A percentile compares a stretch with the other conserved stretches of the same genome.
Conservation (phyloP, 64 coral and sea anemone genomes). For the Actinia equina region DNA sequence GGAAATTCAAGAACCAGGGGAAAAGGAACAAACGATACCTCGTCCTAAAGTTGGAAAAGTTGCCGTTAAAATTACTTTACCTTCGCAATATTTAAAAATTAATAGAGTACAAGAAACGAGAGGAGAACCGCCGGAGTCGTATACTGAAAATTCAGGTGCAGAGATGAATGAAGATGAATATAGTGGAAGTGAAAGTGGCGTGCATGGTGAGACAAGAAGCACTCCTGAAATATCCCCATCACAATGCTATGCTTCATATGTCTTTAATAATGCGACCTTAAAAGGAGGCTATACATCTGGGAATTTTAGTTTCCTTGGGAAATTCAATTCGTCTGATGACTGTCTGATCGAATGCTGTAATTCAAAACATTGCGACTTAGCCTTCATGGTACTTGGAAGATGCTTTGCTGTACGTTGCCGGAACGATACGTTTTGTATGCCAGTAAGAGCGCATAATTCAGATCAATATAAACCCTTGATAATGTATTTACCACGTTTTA, state of each 20-base stretch:
- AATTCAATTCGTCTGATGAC: slow-evolving; percentile 20
- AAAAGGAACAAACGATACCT: not conserved
- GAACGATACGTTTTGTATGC: slow-evolving; percentile 20
- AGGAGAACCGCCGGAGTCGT: not conserved
- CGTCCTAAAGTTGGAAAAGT: not conserved
- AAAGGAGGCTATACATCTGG: slow-evolving; percentile 36
- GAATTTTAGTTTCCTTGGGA: slow-evolving; percentile 38
- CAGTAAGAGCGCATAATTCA: slow-evolving; percentile 7
- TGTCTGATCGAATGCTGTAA: slow-evolving; percentile 45
- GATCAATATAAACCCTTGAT: not conserved
- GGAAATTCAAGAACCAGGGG: not conserved
- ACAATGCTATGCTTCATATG: not conserved
- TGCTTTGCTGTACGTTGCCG: slow-evolving; percentile 50
- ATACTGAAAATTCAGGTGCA: not conserved
- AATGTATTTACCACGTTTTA: not conserved
- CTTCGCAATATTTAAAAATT: not conserved
- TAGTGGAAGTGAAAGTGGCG: not conserved
- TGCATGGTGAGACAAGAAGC: not conserved
- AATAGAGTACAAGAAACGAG: not conserved
- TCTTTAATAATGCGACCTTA: slow-evolving; percentile 29
- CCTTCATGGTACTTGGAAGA: slow-evolving; percentile 47
- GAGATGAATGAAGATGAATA: not conserved
- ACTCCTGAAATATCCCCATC: not conserved
- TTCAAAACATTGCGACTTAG: slow-evolving; percentile 37
- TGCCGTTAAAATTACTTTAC: not conserved